Base-by-base conservation (phyloP, 2,113 vertebrate genomes). In the Oostethus manadensis region DNA sequence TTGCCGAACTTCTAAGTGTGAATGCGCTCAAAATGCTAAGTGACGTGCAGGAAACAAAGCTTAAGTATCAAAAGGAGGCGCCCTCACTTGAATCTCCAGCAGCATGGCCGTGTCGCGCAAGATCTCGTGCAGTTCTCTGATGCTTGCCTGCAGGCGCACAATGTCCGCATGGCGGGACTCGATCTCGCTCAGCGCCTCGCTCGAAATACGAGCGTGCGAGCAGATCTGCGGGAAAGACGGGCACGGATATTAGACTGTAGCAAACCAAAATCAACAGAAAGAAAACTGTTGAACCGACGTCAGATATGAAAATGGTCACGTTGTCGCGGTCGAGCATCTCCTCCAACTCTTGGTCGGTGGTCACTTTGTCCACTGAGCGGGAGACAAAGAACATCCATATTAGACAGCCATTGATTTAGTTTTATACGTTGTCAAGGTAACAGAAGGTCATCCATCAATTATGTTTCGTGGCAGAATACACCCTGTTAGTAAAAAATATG, bases 141-240 rank as follows among this genome's bases (percentile, higher is more conserved):
- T 93, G 75, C 92, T 92, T 50, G 86, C 88, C 64, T 98, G 94
- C 61, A 98, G 87, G 60, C 80, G 88, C 74, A 95, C 81, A 45
- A 98, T 96, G 56, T 98, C 93, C 69, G 89, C 90, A 81, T 94
- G 93, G 2, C 93, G 93, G 0, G 88, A 90, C 84, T 97, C 92
- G 1, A 98, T 97, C 66, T 97, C 93, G 45, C 89, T 93, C 69
- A 97, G 84, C 18, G 93, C 93, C 53, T 92, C 88, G 49, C 87
- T 85, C 1, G 93, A 92, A n/a, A 92, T 87, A 1, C 85, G 87
- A 1, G 89, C 85, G 22, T 92, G 88, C 8, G 86, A 89, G 23
- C 89, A 90, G 18, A 94, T 90, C 93, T 97, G 84, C 0, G 22
- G 57, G 13, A 47, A 18, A 44, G 18, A 15, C 14, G 3, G 29